Percentiles rank a stretch among this genome's conserved stretches.
These are phyloP conservation scores for Panurus biarmicus DNA, from an alignment of 2,113 vertebrate genomes.

Conservation along the genomic window DNA sequence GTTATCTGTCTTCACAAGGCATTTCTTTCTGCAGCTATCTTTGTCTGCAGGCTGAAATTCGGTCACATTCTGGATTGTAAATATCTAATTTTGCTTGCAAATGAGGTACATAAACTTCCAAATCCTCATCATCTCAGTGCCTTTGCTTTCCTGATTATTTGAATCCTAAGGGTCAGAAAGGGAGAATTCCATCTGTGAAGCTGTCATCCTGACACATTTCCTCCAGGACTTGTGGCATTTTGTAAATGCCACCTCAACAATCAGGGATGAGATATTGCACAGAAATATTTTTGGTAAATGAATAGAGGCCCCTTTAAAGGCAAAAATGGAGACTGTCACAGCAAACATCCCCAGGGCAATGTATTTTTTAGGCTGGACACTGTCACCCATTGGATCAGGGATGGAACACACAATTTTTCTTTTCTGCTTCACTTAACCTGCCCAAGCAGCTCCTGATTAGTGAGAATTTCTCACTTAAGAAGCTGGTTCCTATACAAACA, in stretches of 20 bases:
- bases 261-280: not conserved
- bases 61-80: not conserved
- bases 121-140: not conserved
- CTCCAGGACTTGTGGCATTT: not conserved
- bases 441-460: not conserved
- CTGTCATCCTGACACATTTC: not conserved
- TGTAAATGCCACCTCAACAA: not conserved
- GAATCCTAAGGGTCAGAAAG: not conserved
- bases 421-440: not conserved
- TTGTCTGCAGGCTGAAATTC: not conserved
- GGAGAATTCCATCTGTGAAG: not conserved
- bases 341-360: not conserved
- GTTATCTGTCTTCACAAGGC: not conserved
- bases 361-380: not conserved
- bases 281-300: not conserved
- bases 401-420: not conserved
- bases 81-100: not conserved
- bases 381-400: not conserved
- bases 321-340: not conserved
- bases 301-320: not conserved
- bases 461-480: not conserved
- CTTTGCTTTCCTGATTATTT: not conserved
- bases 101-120: constrained; percentile 1
- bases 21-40: not conserved
- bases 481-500: not conserved